Base-by-base conservation (phyloP, 2,888 invertebrate genomes). In the Pseudococcus viburni region DNA sequence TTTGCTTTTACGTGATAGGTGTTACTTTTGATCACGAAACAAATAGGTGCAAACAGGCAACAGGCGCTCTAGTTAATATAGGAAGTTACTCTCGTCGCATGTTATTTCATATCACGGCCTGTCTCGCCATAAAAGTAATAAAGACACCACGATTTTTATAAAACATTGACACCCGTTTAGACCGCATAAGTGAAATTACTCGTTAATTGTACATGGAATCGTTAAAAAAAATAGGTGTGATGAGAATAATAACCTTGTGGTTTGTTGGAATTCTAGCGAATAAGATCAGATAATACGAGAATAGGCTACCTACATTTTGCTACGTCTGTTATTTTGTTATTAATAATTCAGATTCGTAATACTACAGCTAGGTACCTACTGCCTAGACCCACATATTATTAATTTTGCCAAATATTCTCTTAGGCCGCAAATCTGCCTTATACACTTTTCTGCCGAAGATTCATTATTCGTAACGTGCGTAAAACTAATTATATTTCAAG, bases 1-100 rank as follows among this genome's bases (percentile, higher is more conserved):
- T 73, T 59, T 19, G 59, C 59, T 59, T 73, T 73, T 73, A 73
- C 68, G 68, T 73, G 68, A 73, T 73, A 59, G 33, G 68, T 73
- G 12, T 73, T 73, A 33, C 26, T 33, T 33, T 33, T 33, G 68
- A 73, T 73, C 33, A 73, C 68, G 68, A 73, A 12, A 33, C 68
- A 33, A 73, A 73, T 73, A 73, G 33, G 5, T 73, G 6, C 15
- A 33, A 33, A 26, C 12, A 22, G 64, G 22, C 19, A 64, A 22
- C 68, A 73, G 33, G 33, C 68, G 68, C 33, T 73, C 68, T 73
- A 73, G 68, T 73, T 73, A 26, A 73, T 73, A 33, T 73, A 73
- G 68, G 68, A 73, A 73, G 68, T 73, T 12, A 33, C 33, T 73
- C 59, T 73, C 68, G 68, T 33, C n/a, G 19, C 5, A n/a, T 59